Base-by-base conservation (phyloP, 2,113 vertebrate genomes). In the Hippocampus barbouri region DNA sequence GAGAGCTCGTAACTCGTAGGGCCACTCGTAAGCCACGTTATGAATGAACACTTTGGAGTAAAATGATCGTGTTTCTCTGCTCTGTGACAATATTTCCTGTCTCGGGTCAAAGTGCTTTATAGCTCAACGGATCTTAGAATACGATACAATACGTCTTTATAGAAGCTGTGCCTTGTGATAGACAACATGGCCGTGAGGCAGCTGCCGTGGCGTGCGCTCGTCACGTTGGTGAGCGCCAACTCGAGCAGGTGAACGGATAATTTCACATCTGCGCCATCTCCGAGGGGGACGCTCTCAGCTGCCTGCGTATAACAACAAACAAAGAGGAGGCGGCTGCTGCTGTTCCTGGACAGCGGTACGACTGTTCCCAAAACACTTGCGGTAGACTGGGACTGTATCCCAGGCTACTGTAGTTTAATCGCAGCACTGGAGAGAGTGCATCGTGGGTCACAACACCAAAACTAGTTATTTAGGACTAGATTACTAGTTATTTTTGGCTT, bases 211-310 rank as follows among this genome's bases (percentile, higher is more conserved):
- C 2, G 56, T 65, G 67, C 77, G 78, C 69, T 74, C 43, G 57
- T 84, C 79, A 71, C 66, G 69, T 76, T 73, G 75, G 73, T 64
- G 47, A 53, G 23, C 18, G 70, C 53, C 15, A 78, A 76, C 60
- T 74, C 21, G 56, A 79, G 84, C 85, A 83, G 79, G 79, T 83
- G 79, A 87, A 59, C 70, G 79, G 75, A 79, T 84, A 76, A 87
- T 83, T 87, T 85, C 74, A 80, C 80, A 80, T 85, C 79, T 77
- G 71, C 40, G 73, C 74, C 62, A 87, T 90, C 81, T 83, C 11
- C 27, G 67, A 81, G 34, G 34, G 65, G 79, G 60, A 66, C 63
- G 63, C 68, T 78, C 59, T 87, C 81, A 84, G 86, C 83, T 87
- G 87, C 75, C 78, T 74, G 43, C 60, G 69, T 76, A 77, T 41